Evolutionary conservation across 2,113 vertebrate species (phyloP).

Genomic region (Xyrauchen texanus): DNA sequence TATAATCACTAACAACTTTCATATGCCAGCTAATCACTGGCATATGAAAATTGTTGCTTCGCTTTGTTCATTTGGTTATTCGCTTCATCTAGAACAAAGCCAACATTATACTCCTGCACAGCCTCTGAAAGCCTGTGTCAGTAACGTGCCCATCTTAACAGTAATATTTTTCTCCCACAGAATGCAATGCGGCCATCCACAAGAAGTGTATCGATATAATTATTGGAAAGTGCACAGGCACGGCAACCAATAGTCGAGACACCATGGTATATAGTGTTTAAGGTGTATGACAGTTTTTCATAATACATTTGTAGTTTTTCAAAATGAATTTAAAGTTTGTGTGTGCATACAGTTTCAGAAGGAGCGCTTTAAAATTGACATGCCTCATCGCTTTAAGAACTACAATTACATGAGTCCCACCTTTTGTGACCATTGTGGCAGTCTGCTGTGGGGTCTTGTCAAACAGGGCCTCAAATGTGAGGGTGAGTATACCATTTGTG

Average conservation of each 20-base stretch:
- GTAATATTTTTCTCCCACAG: conserved; percentile 68
- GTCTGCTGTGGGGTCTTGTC: conserved; percentile 94
- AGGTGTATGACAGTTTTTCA: not conserved
- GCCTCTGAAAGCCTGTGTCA: too few species aligned
- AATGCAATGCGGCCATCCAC: conserved; percentile 98
- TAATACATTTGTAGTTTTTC: not conserved
- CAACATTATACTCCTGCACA: too few species aligned
- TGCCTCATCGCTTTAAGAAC: conserved; percentile 93
- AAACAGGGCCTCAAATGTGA: conserved; percentile 95
- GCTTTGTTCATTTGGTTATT: too few species aligned
- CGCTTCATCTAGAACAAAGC: too few species aligned
- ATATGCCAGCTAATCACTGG: too few species aligned
- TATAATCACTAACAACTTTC: too few species aligned
- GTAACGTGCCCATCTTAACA: not conserved
- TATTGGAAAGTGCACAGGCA: conserved; percentile 92
- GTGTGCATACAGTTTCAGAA: conserved; percentile 87
- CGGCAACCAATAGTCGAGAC: conserved; percentile 92
- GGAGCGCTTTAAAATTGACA: conserved; percentile 96
- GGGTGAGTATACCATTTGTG: conserved; percentile 70
- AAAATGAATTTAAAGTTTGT: conserved; percentile 1
- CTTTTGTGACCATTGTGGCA: conserved; percentile 98
- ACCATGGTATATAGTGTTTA: conserved; percentile 82
- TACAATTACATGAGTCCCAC: conserved; percentile 98
- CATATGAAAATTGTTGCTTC: too few species aligned
- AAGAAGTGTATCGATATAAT: conserved; percentile 97